Base-by-base conservation (phyloP, 2,113 vertebrate species). In the Mobula hypostoma region DNA sequence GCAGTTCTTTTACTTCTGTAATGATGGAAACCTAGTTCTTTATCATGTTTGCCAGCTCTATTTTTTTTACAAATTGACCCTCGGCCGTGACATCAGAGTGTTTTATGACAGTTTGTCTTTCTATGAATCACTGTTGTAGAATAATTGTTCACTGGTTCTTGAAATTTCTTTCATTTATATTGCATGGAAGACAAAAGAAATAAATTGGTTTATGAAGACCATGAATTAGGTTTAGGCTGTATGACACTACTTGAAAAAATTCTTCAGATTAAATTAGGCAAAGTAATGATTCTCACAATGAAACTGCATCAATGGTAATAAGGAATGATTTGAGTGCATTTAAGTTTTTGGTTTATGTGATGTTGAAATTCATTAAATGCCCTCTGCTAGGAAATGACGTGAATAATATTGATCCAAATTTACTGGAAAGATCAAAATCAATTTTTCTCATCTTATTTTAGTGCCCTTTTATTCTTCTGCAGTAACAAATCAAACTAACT, bases 391-490 rank as follows among this genome's bases (percentile, higher is more conserved):
- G 66, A 40, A 92, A 12, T 92, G n/a, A 21, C 3, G 32, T 72
- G n/a, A 91, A 70, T 21, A n/a, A 91, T 40, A 92, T 92, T 92
- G 66, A 92, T 92, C 90, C 32, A n/a, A 70, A 70, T 40, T 92
- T 92, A 72, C 66, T 92, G 90, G 90, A 92, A 92, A 24, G 66
- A 21, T 72, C n/a, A 92, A 92, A 92, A 72, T 92, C 32, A 70
- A 40, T 72, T 61, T 27, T 61, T 21, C 8, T 58, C 58, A 48
- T 27, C 12, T 29, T 90, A n/a, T 36, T 92, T 92, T 92, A 24
- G 29, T 40, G 68, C 63, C 19, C 36, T 58, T 70, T 92, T 58
- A 90, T 6, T 40, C 21, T 9, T 14, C 19, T 11, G 8, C 17
- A 72, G 19, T 72, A 70, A 32, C 5, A 36, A 92, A 66, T 72